These are phyloP conservation scores for Anguilla megastoma DNA, from an alignment of 2,797 vertebrate species.

Conservation along the genomic window DNA sequence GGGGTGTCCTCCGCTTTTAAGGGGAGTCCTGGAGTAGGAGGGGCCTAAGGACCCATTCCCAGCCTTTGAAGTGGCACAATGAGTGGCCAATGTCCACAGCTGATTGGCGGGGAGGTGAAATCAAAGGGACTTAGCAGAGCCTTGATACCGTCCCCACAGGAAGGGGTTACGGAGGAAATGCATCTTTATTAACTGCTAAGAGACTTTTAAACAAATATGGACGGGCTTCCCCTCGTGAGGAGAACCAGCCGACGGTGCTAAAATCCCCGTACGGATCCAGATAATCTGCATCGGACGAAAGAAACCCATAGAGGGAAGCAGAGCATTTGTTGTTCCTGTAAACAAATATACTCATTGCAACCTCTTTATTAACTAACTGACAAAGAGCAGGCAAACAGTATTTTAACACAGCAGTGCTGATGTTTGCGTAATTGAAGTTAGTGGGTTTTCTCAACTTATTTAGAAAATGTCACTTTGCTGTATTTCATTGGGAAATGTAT, in stretches of 20 bases:
- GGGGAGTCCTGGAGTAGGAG: slow-evolving; percentile 62
- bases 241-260: slow-evolving; percentile 50
- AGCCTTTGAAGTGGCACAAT: slow-evolving; percentile 79
- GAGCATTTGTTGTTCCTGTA: slow-evolving; percentile 24
- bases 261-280: slow-evolving; percentile 39
- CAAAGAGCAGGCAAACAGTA: slow-evolving; percentile 41
- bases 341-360: slow-evolving; percentile 12
- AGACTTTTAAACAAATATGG: slow-evolving; percentile 85
- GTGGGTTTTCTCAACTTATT: background rate
- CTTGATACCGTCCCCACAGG: slow-evolving; percentile 89
- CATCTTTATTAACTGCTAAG: slow-evolving; percentile 89
- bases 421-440: background rate
- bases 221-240: slow-evolving; percentile 57
- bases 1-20: slow-evolving; percentile 70
- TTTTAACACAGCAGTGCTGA: background rate
- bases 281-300: slow-evolving; percentile 8
- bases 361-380: background rate
- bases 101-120: slow-evolving; percentile 75
- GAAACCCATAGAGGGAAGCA: background rate
- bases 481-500: background rate
- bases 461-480: background rate
- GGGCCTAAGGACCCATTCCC: slow-evolving; percentile 68
- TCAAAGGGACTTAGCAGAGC: slow-evolving; percentile 91
- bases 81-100: slow-evolving; percentile 67
- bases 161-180: slow-evolving; percentile 83